phyloP scores from a whole-genome alignment of 2,113 vertebrate genomes.

The Pavo muticus region DNA sequence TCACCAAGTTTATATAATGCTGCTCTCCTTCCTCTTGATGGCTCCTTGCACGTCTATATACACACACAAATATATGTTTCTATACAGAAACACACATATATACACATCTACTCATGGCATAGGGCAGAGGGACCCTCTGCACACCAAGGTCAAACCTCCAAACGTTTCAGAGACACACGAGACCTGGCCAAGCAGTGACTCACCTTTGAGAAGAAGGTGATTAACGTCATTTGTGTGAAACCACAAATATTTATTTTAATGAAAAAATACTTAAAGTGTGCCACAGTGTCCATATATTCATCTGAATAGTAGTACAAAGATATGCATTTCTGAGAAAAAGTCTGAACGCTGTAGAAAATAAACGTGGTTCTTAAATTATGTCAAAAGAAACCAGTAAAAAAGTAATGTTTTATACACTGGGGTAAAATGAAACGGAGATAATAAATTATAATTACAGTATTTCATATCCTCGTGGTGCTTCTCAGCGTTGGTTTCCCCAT shows the following conservation, averaged over 20 bases:
- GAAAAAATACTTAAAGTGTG: slow-evolving; percentile 81
- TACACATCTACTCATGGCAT: not conserved
- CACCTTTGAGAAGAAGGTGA: slow-evolving; percentile 56
- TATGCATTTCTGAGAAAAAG: slow-evolving; percentile 77
- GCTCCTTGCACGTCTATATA: not conserved
- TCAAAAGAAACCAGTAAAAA: slow-evolving; percentile 77
- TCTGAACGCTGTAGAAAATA: slow-evolving; percentile 79
- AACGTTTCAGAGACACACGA: not conserved
- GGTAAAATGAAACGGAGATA: slow-evolving; percentile 70
- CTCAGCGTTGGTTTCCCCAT: slow-evolving; percentile 63
- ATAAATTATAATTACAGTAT: slow-evolving; percentile 82
- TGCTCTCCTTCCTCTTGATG: not conserved
- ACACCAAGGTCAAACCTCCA: not conserved
- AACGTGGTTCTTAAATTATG: slow-evolving; percentile 78
- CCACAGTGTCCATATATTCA: slow-evolving; percentile 80
- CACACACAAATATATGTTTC: not conserved
- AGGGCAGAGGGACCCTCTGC: not conserved
- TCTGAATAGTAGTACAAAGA: slow-evolving; percentile 83
- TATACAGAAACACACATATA: not conserved
- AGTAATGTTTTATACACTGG: slow-evolving; percentile 73
- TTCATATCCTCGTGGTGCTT: slow-evolving; percentile 64
- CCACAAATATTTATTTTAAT: slow-evolving; percentile 83
- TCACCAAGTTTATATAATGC: not conserved
- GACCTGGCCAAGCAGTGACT: not conserved
- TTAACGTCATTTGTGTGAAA: slow-evolving; percentile 73